A percentile compares a stretch with the other conserved stretches of the same genome.
phyloP scores from a whole-genome alignment of 2,888 invertebrate genomes.

The Syrista parreyssii region DNA sequence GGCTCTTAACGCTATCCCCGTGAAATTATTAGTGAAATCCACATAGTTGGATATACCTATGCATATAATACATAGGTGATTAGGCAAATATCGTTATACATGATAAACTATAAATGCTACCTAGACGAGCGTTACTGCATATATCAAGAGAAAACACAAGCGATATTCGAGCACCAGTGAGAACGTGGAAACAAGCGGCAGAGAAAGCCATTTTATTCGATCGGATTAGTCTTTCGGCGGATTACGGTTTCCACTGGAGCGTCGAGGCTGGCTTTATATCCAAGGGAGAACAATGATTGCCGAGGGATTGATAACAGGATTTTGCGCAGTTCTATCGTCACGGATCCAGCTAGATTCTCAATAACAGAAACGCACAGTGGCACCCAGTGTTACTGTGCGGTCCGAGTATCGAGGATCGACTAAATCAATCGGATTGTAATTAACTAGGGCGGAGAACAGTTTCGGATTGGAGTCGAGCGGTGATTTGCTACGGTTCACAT shows the following conservation, averaged over 20 bases:
- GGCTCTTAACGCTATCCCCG: background rate
- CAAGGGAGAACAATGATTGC: background rate
- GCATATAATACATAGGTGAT: background rate
- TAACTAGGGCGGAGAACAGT: slow-evolving; percentile 37
- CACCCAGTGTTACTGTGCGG: background rate
- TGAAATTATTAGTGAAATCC: background rate
- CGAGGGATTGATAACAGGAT: slow-evolving; percentile 29
- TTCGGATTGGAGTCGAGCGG: slow-evolving; percentile 24
- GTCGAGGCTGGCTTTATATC: background rate
- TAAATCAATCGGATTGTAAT: slow-evolving; percentile 59
- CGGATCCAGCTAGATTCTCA: slow-evolving; percentile 32
- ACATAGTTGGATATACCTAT: background rate
- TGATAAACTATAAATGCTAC: background rate
- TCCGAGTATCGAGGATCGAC: slow-evolving; percentile 31
- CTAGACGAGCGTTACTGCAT: background rate
- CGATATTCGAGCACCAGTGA: background rate
- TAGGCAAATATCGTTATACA: background rate
- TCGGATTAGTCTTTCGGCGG: background rate
- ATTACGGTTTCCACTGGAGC: background rate
- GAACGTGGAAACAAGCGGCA: background rate
- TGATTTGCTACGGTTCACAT: background rate
- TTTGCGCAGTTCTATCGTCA: slow-evolving; percentile 22
- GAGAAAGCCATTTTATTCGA: background rate
- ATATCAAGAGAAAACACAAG: background rate
- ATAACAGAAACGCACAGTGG: slow-evolving; percentile 31